phyloP scores from a whole-genome alignment of 2,113 vertebrate genomes.

The Syrrhaptes paradoxus region DNA sequence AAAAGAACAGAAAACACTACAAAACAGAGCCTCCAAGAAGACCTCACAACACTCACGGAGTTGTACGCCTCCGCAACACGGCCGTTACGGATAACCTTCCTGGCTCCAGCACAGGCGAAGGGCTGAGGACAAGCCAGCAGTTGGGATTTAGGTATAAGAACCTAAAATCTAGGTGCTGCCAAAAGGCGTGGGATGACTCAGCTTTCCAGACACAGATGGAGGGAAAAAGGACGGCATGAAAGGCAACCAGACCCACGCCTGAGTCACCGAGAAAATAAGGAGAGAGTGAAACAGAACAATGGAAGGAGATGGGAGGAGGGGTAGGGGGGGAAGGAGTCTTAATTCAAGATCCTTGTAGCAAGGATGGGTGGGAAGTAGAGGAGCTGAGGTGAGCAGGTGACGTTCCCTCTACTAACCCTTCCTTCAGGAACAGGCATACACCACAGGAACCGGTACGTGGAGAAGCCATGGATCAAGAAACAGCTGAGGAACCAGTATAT shows the following conservation, averaged over 20 bases:
- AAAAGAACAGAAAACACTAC: background rate
- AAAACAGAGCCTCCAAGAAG: background rate
- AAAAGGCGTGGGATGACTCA: background rate
- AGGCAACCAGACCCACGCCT: background rate
- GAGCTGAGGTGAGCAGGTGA: background rate
- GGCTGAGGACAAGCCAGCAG: background rate
- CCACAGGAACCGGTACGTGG: background rate
- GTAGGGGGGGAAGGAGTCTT: background rate
- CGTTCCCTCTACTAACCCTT: background rate
- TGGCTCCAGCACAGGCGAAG: background rate
- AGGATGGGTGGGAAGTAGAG: background rate
- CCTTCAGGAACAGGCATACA: background rate
- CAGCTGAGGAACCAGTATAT: background rate
- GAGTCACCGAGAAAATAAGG: background rate
- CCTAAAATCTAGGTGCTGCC: background rate
- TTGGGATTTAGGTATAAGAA: conserved; percentile 13
- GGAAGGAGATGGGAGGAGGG: accelerated
- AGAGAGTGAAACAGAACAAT: background rate
- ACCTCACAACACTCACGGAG: accelerated
- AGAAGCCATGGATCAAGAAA: background rate
- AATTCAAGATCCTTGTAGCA: background rate
- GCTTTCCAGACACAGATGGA: background rate
- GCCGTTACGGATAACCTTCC: background rate
- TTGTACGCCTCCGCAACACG: accelerated
- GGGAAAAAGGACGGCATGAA: accelerated